Evolutionary conservation across 1,140 invertebrate species (phyloP), one percentile per base, ranked within the genome.

Genomic region (Cyrtorhinus lividipennis): DNA sequence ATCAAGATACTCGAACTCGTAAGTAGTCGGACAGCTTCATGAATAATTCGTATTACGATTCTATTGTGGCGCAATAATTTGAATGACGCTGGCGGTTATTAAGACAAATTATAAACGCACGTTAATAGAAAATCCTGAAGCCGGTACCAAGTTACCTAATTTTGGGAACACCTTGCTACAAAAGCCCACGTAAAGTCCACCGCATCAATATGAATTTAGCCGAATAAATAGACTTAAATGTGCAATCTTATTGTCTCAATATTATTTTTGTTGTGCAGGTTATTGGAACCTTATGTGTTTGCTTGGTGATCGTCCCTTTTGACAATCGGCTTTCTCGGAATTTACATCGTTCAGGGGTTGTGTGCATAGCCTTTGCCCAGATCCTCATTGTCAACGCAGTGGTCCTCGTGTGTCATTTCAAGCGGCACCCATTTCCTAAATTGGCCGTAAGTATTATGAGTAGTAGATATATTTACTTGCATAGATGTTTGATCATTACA

Each of bases 371-470:
- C 1, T 74, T 78, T 59, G 75, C 72, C 12, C 78, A 80, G 56
- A 84, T 78, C 68, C 78, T 85, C 62, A 74, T 86, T 60, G 81
- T 86, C 68, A 84, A 83, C 62, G 69, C 75, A 0, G 71, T 85
- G 1, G 73, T 85, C 30, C 74, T 86, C 56, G 71, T 83, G 25
- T 76, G 78, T 1, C 75, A 81, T 56, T 67, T 79, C 25, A 68
- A 82, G 5, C 80, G 81, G 0, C 83, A 86, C 68, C 74, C 78
- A n/a, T 75, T 81, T 18, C 83, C 83, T 13, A 84, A 80, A 73
- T 77, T 77, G 72, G 82, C 81, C 53, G 77, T 78, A 71, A 72
- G 63, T 66, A 20, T 61, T 13, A 22, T 25, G 10, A 59, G n/a
- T n/a, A n/a, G n/a, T n/a, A n/a, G n/a, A n/a, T n/a, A n/a, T n/a